These are phyloP conservation scores for Cygnus atratus DNA, from an alignment of 2,113 vertebrate genomes.

Conservation along the genomic window DNA sequence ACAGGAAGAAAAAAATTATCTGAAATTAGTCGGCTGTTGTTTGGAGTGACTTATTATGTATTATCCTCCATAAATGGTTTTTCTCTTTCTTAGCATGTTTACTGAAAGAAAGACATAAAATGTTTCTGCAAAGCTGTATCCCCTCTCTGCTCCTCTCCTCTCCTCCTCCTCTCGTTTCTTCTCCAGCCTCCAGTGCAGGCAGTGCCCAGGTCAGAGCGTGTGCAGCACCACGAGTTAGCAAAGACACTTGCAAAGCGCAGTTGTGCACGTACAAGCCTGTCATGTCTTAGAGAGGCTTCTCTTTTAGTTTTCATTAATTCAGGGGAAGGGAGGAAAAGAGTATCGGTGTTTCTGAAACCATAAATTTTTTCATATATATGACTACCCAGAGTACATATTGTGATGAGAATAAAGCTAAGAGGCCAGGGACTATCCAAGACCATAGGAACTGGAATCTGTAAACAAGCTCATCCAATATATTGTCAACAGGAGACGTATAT, in stretches of 20 bases:
- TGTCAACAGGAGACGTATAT: slow-evolving; percentile 43
- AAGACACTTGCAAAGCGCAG: not conserved
- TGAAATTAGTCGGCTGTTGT: not conserved
- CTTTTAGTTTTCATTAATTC: not conserved
- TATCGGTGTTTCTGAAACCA: not conserved
- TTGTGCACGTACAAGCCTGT: not conserved
- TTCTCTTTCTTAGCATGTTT: not conserved
- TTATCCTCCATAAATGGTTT: not conserved
- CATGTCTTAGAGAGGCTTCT: not conserved
- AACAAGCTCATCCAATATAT: slow-evolving; percentile 32
- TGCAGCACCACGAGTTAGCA: not conserved
- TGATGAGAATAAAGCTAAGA: slow-evolving; percentile 10
- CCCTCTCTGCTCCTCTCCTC: not conserved
- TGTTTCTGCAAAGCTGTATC: not conserved
- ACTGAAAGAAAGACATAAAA: not conserved
- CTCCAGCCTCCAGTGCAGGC: not conserved
- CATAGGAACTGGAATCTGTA: slow-evolving; percentile 6
- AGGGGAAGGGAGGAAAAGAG: not conserved
- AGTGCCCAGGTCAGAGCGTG: not conserved
- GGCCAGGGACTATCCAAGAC: not conserved
- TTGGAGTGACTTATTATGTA: not conserved
- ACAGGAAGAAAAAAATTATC: not conserved
- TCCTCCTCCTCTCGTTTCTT: not conserved
- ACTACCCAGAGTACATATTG: not conserved
- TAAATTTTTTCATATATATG: not conserved